These are phyloP conservation scores for Ophioninae sp. DNA, from an alignment of 2,888 invertebrate species.

Conservation along the genomic window DNA sequence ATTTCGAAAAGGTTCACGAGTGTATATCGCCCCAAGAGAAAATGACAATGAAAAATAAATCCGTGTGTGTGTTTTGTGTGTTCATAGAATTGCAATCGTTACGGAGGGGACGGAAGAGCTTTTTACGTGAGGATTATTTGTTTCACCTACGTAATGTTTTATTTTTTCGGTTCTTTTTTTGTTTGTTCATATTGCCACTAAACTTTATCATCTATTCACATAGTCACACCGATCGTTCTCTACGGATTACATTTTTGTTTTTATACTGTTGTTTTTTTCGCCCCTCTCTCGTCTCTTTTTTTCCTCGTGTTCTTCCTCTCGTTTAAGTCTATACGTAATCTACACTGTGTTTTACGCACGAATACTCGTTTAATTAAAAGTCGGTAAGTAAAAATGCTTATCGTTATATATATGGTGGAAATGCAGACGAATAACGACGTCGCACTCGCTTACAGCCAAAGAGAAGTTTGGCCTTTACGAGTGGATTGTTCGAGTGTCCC, in stretches of 20 bases:
- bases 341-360: conserved; percentile 64
- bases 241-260: conserved; percentile 74
- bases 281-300: conserved; percentile 53
- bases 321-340: conserved; percentile 54
- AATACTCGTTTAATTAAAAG: conserved; percentile 72
- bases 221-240: conserved; percentile 78
- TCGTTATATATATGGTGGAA: conserved; percentile 72
- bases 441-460: conserved; percentile 45
- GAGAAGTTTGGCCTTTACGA: conserved; percentile 10
- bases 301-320: conserved; percentile 10
- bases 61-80: conserved; percentile 14
- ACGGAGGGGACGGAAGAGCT: conserved; percentile 67
- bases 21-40: conserved; percentile 5
- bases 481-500: conserved; percentile 2
- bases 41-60: conserved; percentile 27
- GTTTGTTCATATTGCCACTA: conserved; percentile 53
- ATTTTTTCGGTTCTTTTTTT: background rate
- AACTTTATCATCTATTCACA: conserved; percentile 74
- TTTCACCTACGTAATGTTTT: conserved; percentile 61
- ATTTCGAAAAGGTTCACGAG: conserved; percentile 38
- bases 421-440: conserved; percentile 75
- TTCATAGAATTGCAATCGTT: conserved; percentile 51
- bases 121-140: conserved; percentile 65
- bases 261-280: conserved; percentile 41
- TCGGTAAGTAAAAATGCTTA: conserved; percentile 79